phyloP scores from a whole-genome alignment of 2,113 vertebrate species.

The Charadrius vociferus region DNA sequence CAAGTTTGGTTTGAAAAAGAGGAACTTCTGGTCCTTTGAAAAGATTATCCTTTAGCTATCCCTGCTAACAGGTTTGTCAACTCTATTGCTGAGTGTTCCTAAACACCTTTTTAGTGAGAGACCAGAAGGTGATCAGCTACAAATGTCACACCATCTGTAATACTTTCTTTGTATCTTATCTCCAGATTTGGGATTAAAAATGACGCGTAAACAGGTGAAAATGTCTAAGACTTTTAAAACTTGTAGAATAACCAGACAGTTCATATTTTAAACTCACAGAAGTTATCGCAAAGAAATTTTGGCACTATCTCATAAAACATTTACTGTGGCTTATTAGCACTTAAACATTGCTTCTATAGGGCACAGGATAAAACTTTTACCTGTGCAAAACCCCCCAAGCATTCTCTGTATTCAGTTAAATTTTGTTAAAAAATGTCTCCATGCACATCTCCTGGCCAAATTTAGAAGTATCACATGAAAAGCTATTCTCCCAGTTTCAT shows the following conservation, averaged over 20 bases:
- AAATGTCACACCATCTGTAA: background rate
- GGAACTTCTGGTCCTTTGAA: background rate
- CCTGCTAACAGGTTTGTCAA: background rate
- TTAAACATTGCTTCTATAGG: background rate
- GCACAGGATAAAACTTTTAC: background rate
- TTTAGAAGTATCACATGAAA: background rate
- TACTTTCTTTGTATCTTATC: background rate
- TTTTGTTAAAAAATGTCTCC: background rate
- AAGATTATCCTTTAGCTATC: background rate
- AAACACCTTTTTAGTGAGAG: background rate
- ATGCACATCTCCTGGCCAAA: background rate
- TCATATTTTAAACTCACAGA: background rate
- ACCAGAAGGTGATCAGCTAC: background rate
- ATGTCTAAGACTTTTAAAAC: background rate
- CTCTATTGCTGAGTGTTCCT: background rate
- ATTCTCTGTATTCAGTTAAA: background rate
- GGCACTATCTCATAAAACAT: background rate
- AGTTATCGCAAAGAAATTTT: background rate
- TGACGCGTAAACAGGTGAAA: background rate
- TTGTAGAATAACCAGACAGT: background rate
- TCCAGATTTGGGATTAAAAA: background rate
- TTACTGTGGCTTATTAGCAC: background rate
- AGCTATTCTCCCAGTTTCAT: background rate
- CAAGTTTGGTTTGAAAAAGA: background rate
- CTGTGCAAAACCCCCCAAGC: fast-evolving